Conservation (phyloP, 2,797 vertebrate genomes). For the Uromys caudimaculatus region DNA sequence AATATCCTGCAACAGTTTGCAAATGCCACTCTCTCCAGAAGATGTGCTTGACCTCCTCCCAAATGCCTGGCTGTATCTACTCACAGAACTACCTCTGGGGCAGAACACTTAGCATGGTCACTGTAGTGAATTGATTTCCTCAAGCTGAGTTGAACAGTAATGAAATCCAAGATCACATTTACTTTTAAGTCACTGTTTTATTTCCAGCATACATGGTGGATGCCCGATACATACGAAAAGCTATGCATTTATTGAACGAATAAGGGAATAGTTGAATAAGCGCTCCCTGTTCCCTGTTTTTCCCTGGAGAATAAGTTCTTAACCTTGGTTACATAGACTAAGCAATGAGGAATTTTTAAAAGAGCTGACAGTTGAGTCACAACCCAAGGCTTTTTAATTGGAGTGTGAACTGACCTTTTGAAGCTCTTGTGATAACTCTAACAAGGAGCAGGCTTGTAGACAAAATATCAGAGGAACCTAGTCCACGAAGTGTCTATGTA, state of each 20-base stretch:
- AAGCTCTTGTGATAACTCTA: background rate
- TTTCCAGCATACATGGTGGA: background rate
- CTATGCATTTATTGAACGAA: background rate
- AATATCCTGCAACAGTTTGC: background rate
- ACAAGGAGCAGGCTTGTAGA: background rate
- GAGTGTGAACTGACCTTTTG: background rate
- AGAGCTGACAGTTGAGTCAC: background rate
- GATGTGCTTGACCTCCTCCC: background rate
- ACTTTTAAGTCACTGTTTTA: slow-evolving; percentile 12
- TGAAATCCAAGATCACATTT: background rate
- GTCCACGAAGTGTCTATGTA: background rate
- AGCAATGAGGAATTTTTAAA: background rate
- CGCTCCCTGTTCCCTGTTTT: background rate
- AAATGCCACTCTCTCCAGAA: background rate
- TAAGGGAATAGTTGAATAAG: background rate
- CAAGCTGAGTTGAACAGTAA: background rate
- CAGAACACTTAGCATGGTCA: background rate
- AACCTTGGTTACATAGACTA: background rate
- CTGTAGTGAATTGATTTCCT: background rate
- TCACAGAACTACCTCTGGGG: background rate
- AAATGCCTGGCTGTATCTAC: background rate
- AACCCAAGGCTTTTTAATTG: background rate
- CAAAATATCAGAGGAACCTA: background rate
- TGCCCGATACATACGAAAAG: background rate
- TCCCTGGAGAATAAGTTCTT: background rate